A percentile compares a stretch with the other conserved stretches of the same genome.
These are phyloP conservation scores for Heliconius cydno DNA, from an alignment of 2,888 invertebrate species.

Conservation along the genomic window DNA sequence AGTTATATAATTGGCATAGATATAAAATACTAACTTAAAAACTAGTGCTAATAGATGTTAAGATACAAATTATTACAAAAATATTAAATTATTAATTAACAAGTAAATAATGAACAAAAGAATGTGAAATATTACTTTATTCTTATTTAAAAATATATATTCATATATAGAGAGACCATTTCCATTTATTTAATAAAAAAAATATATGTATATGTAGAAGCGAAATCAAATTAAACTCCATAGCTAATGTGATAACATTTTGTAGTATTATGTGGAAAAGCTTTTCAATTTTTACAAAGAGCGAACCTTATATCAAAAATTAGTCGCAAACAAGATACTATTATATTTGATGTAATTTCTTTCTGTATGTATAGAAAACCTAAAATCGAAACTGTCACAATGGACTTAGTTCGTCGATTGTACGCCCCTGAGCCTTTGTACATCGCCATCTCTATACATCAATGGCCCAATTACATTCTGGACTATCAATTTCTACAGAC, in stretches of 20 bases:
- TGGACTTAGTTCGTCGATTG: slow-evolving; percentile 66
- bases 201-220: background rate
- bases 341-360: slow-evolving; percentile 25
- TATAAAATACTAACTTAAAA: no score
- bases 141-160: background rate
- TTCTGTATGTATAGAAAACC: slow-evolving; percentile 52
- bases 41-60: no score
- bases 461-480: slow-evolving; percentile 40
- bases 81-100: no score
- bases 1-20: no score
- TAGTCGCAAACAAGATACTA: background rate
- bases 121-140: no score
- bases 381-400: slow-evolving; percentile 60
- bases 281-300: slow-evolving; percentile 10
- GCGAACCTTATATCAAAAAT: background rate
- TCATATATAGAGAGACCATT: background rate
- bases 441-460: slow-evolving; percentile 56
- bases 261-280: background rate
- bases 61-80: no score
- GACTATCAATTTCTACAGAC: slow-evolving; percentile 40
- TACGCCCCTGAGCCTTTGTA: slow-evolving; percentile 63
- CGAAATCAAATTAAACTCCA: background rate
- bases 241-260: slow-evolving; percentile 23
- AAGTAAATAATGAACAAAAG: no score
- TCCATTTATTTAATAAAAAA: no score